phyloP scores from a whole-genome alignment of 2,113 vertebrate species.

The Bujurquina vittata region DNA sequence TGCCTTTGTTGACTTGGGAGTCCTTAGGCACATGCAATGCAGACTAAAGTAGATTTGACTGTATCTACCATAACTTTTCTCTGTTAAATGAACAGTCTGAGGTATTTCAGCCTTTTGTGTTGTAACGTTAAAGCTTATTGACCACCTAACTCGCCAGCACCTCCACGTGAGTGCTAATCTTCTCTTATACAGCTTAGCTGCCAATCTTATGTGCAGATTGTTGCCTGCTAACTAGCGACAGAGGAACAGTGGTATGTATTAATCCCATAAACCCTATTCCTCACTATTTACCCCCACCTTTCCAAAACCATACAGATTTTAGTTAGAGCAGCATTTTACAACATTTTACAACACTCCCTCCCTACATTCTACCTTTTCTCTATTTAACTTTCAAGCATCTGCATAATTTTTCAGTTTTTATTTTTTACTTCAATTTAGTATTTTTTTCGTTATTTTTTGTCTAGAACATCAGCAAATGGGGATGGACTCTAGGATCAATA shows the following conservation, averaged over 20 bases:
- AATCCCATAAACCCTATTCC: constrained; percentile 47
- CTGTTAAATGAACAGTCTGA: not conserved
- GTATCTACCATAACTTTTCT: not conserved
- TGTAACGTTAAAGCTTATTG: constrained; percentile 27
- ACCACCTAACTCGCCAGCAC: constrained; percentile 8
- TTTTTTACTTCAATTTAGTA: not conserved
- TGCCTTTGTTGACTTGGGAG: not conserved
- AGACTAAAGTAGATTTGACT: not conserved
- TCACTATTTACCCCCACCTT: not conserved
- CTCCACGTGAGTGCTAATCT: constrained; percentile 65
- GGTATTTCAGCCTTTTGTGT: constrained; percentile 3
- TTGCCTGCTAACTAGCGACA: constrained; percentile 16
- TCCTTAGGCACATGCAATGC: not conserved
- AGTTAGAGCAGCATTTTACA: constrained; percentile 3
- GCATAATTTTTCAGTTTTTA: not conserved
- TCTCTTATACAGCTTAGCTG: constrained; percentile 2
- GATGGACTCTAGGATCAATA: constrained; percentile 41
- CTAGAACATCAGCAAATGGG: constrained; percentile 41
- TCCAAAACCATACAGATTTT: constrained; percentile 11
- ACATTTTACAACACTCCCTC: not conserved
- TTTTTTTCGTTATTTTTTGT: not conserved
- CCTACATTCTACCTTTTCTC: not conserved
- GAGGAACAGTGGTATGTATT: constrained; percentile 54
- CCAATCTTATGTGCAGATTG: not conserved
- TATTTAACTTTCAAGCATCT: not conserved